phyloP scores from a whole-genome alignment of 2,113 vertebrate genomes.

The Chinchilla lanigera region DNA sequence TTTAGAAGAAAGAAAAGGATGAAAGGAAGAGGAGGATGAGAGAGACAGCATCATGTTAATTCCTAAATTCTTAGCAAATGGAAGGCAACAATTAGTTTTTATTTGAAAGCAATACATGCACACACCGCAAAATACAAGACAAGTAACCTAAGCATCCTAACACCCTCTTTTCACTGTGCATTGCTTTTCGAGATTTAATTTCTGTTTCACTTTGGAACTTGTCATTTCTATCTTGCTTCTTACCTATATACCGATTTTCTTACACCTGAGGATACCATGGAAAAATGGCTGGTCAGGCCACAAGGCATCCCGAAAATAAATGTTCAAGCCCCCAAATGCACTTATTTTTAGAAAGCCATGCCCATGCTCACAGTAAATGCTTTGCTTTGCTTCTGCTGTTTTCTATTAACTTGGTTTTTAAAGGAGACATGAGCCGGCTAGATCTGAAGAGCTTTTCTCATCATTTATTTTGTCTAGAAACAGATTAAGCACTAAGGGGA shows the following conservation, averaged over 20 bases:
- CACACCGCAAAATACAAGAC: not conserved
- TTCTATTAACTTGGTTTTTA: not conserved
- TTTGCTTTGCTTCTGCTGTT: not conserved
- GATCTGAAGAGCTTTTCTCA: conserved; percentile 74
- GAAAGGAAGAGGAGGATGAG: not conserved
- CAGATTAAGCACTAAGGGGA: conserved; percentile 48
- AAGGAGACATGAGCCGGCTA: conserved; percentile 9
- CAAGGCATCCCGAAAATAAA: conserved; percentile 43
- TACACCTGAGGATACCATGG: not conserved
- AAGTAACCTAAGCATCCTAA: not conserved
- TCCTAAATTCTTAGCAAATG: conserved; percentile 13
- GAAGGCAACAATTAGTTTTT: conserved; percentile 1
- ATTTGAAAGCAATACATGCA: not conserved
- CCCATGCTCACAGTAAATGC: conserved; percentile 69
- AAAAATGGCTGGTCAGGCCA: not conserved
- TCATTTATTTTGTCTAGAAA: conserved; percentile 70
- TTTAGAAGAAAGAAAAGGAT: not conserved
- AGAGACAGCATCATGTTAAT: not conserved
- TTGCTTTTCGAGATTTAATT: conserved; percentile 3
- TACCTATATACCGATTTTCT: not conserved
- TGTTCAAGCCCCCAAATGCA: conserved; percentile 76
- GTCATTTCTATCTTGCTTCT: not conserved
- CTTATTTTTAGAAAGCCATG: conserved; percentile 77
- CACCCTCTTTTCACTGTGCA: not conserved
- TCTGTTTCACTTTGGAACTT: not conserved